Evolutionary conservation across 2,113 vertebrate species (phyloP), one percentile per base, ranked within the genome.

Genomic region (Marmota monax): DNA sequence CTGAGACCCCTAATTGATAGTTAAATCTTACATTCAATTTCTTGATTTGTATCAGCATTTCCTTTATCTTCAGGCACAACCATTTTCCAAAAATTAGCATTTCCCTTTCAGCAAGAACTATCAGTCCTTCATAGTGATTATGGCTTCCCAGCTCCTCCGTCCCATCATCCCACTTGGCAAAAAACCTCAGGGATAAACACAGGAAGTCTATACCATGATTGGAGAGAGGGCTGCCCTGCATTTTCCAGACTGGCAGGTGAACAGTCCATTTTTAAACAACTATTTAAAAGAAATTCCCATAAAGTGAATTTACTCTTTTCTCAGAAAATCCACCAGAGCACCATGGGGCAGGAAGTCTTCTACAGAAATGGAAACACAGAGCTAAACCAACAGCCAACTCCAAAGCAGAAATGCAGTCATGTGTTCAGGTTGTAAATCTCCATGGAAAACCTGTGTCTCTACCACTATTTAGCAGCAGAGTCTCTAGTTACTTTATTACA

Each of bases 41-140:
- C 69, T 96, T 85, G 85, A 82, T 63, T 82, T 63, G 45, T 82
- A 63, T 65, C 29, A 84, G 39, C 63, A 96, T 91, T 96, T 92
- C 11, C 70, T 61, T 86, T 20, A 76, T 86, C 48, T 92, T 48
- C 29, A 84, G 58, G 78, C 32, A 73, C 8, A 88, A 56, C 16
- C 70, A 34, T 74, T 84, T 90, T 77, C 16, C 16, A 74, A 77
- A 94, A 88, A 17, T 29, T 14, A 78, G 10, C 0, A 32, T 48
- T 63, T 48, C n/a, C 34, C 17, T 27, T 70, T 76, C 12, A 74
- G 80, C 53, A 86, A 93, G 76, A 87, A 12, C 56, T 20, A 48
- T 27, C 5, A 9, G 2, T 4, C 3, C 3, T 17, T 12, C 45
- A 25, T n/a, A 6, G 5, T 0, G 0, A 58, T 0, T 39, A 9